Evolutionary conservation across 2,888 invertebrate species (phyloP).

Genomic region (Neria commutata): DNA sequence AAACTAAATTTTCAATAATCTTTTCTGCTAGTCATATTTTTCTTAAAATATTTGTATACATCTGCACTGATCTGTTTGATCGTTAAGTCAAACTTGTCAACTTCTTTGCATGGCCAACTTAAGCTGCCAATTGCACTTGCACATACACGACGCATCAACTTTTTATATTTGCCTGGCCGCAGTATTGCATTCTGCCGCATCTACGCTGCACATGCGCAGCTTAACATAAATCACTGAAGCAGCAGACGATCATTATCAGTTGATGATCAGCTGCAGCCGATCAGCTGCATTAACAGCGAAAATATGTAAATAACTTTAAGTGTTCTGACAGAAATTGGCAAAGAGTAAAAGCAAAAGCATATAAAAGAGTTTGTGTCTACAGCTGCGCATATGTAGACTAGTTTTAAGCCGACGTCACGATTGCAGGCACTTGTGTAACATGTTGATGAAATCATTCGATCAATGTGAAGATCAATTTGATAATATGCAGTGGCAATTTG

Average conservation of each 20-base stretch:
- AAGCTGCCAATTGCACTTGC: too few relatives aligned
- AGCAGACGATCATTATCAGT: background rate
- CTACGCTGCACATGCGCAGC: background rate
- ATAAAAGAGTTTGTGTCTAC: background rate
- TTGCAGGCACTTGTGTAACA: background rate
- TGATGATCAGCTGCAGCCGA: constrained; percentile 5
- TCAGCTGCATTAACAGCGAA: constrained; percentile 4
- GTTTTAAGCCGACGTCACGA: background rate
- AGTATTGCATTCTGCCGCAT: too few relatives aligned
- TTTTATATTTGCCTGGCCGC: too few relatives aligned
- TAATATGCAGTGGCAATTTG: background rate
- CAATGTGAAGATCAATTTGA: background rate
- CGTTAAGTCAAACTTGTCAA: background rate
- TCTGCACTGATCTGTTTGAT: background rate
- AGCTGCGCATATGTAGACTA: too few relatives aligned
- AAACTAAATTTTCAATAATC: too few relatives aligned
- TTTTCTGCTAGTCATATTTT: too few relatives aligned
- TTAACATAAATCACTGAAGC: constrained; percentile 2
- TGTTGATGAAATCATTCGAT: background rate
- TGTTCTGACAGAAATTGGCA: constrained; percentile 20
- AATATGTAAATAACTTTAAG: constrained; percentile 30
- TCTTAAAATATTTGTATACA: too few relatives aligned
- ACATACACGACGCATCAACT: too few relatives aligned
- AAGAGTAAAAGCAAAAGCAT: background rate
- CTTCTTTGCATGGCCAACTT: background rate